phyloP scores from a whole-genome alignment of 1,140 invertebrate species.

The Belonocnema kinseyi region DNA sequence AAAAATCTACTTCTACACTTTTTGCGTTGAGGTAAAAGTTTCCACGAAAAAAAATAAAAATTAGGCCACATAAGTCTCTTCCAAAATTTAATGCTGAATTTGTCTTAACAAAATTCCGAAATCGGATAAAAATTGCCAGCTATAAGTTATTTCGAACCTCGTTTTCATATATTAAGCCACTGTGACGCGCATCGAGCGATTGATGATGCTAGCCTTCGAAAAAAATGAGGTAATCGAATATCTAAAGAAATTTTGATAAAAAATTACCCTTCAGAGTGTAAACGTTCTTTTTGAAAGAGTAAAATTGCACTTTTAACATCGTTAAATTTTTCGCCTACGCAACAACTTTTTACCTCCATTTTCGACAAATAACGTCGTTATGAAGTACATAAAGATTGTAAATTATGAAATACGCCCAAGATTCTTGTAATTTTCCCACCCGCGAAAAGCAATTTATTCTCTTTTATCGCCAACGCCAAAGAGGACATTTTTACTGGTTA shows the following conservation, averaged over 20 bases:
- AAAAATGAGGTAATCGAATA: too few relatives aligned
- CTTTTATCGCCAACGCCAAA: constrained; percentile 34
- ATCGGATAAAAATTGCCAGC: too few relatives aligned
- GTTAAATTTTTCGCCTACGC: constrained; percentile 23
- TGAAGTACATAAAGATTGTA: constrained; percentile 34
- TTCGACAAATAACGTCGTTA: constrained; percentile 37
- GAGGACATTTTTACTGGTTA: constrained; percentile 45
- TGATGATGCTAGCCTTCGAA: too few relatives aligned
- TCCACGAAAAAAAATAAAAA: too few relatives aligned
- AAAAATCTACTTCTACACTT: too few relatives aligned
- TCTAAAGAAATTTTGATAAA: too few relatives aligned
- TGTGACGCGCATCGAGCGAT: neutral
- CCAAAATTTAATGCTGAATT: too few relatives aligned
- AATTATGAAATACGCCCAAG: constrained; percentile 26
- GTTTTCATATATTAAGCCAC: too few relatives aligned
- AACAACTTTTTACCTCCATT: constrained; percentile 35
- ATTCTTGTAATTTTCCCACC: constrained; percentile 36
- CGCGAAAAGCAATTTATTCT: constrained; percentile 35
- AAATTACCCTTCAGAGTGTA: neutral
- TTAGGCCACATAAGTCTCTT: too few relatives aligned
- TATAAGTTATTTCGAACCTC: too few relatives aligned
- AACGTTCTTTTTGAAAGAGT: neutral
- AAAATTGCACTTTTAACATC: neutral
- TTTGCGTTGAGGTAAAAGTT: neutral
- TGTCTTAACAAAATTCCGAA: too few relatives aligned